These are phyloP conservation scores for Heliangelus exortis DNA, from an alignment of 2,797 vertebrate genomes.

Conservation along the genomic window DNA sequence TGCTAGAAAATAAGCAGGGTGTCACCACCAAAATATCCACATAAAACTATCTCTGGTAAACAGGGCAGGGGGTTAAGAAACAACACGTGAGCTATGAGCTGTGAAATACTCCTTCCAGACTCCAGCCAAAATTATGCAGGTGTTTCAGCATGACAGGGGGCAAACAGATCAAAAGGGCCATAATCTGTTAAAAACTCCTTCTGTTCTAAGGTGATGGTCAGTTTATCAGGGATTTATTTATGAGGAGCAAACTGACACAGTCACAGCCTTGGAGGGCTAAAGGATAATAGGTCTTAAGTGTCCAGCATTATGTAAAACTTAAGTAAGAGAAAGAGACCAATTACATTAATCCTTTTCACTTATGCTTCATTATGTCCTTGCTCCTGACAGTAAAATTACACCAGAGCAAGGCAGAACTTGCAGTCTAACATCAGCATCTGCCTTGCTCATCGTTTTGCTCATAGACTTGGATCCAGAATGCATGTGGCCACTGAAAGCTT, in stretches of 20 bases:
- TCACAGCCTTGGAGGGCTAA: neutral
- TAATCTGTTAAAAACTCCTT: neutral
- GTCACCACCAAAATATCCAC: neutral
- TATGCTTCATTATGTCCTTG: neutral
- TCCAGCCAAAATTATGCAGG: neutral
- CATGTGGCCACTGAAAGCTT: neutral
- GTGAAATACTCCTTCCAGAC: neutral
- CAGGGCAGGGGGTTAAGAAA: conserved; percentile 1
- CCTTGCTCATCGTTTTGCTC: rapidly evolving
- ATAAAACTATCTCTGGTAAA: neutral
- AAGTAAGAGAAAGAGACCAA: neutral
- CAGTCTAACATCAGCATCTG: rapidly evolving
- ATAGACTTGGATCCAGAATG: neutral
- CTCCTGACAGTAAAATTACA: neutral
- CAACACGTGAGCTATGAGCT: neutral
- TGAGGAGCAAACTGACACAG: neutral
- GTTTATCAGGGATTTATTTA: neutral
- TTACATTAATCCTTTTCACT: neutral
- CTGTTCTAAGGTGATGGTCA: neutral
- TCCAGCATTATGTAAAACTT: neutral
- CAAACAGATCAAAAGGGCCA: neutral
- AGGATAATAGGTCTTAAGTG: neutral
- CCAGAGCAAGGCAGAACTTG: neutral
- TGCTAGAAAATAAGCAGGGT: neutral
- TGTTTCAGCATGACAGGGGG: neutral